Conservation (phyloP, 2,888 invertebrate genomes). For the Caenorhabditis sp. region DNA sequence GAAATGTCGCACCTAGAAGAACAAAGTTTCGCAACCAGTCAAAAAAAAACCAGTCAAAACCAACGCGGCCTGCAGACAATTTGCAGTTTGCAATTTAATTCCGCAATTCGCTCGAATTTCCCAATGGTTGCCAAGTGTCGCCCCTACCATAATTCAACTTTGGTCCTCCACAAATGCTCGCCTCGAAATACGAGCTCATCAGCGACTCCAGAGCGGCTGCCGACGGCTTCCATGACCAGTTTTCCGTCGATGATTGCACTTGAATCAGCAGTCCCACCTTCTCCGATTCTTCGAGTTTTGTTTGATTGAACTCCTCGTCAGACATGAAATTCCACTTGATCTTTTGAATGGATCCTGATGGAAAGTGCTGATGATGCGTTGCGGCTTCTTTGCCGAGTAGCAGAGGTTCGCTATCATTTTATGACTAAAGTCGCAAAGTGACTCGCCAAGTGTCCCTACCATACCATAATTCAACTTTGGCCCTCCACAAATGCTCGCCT, state of each 20-base stretch:
- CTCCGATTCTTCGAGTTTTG: neutral
- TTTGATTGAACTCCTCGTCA: conserved; percentile 3
- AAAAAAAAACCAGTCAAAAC: neutral
- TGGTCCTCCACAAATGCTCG: neutral
- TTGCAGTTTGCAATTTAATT: neutral
- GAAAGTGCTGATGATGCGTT: neutral
- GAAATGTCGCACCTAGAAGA: too few relatives aligned
- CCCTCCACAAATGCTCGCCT: neutral
- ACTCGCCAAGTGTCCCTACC: too few relatives aligned
- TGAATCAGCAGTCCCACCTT: neutral
- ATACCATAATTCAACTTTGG: neutral
- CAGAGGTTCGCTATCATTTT: too few relatives aligned
- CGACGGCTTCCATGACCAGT: neutral
- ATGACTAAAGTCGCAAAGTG: too few relatives aligned
- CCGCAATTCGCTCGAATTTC: neutral
- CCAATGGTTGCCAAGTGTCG: too few relatives aligned
- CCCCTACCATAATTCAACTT: neutral
- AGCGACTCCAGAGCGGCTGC: neutral
- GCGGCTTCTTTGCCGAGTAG: too few relatives aligned
- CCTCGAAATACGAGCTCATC: neutral
- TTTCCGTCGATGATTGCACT: neutral
- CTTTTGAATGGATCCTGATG: neutral
- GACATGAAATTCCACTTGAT: neutral
- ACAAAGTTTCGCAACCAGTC: too few relatives aligned
- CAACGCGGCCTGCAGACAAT: neutral